Conservation (phyloP, 2,888 invertebrate species). For the Sceliomorpha sp. region DNA sequence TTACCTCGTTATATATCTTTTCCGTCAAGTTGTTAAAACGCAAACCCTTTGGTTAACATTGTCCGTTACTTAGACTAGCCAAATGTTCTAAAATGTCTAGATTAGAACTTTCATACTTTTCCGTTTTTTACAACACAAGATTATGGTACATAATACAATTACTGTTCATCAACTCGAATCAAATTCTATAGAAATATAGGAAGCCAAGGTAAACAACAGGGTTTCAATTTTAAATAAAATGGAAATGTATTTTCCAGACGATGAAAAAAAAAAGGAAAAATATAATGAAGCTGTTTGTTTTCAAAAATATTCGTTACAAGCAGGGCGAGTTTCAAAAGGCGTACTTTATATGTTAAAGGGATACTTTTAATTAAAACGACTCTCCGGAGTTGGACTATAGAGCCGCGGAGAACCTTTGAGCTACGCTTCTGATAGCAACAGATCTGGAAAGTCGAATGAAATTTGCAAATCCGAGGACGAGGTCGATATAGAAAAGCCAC, state of each 20-base stretch:
- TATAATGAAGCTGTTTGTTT: conserved; percentile 39
- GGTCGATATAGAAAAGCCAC: conserved; percentile 6
- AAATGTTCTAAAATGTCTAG: no score
- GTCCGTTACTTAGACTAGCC: no score
- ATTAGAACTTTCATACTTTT: no score
- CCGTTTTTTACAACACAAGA: no score
- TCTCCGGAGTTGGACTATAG: conserved; percentile 32
- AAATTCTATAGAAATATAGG: no score
- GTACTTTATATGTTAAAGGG: conserved; percentile 15
- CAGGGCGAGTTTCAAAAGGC: conserved; percentile 32
- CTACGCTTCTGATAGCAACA: neutral
- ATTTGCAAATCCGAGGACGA: conserved; percentile 36
- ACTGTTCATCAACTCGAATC: no score
- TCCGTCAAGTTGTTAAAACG: no score
- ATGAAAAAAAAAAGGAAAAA: conserved; percentile 45
- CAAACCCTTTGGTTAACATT: no score
- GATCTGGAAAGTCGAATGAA: conserved; percentile 28
- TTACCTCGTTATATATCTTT: no score
- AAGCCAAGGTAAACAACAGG: conserved; percentile 32
- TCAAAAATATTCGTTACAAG: conserved; percentile 27
- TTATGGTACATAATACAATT: no score
- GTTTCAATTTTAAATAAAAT: no score
- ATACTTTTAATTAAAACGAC: conserved; percentile 49
- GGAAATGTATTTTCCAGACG: no score
- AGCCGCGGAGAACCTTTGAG: conserved; percentile 18